Conservation (phyloP, 2,797 vertebrate species). For the Scleropages formosus region DNA sequence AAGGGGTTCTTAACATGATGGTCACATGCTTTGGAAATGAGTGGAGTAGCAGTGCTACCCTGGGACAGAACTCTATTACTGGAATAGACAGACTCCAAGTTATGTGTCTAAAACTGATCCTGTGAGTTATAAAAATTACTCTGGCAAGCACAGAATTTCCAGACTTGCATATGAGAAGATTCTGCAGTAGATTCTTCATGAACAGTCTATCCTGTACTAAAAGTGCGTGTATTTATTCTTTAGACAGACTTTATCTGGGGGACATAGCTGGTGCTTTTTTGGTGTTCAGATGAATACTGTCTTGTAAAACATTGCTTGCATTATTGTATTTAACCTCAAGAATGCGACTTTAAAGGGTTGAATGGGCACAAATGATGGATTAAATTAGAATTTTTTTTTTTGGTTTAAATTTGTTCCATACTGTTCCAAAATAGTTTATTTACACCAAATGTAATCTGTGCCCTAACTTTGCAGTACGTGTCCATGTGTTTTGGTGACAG, state of each 20-base stretch:
- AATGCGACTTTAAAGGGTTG: not conserved
- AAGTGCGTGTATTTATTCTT: not conserved
- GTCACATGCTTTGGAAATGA: too few species aligned
- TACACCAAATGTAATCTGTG: not conserved
- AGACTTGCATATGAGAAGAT: not conserved
- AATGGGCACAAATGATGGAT: not conserved
- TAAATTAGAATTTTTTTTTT: not conserved
- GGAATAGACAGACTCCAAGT: too few species aligned
- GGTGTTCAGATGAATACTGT: not conserved
- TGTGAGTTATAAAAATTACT: too few species aligned
- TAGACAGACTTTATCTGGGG: not conserved
- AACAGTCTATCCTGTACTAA: not conserved
- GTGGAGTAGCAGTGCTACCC: too few species aligned
- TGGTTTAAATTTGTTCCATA: not conserved
- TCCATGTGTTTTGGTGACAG: not conserved
- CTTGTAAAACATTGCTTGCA: not conserved
- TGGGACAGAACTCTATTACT: too few species aligned
- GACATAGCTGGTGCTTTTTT: not conserved
- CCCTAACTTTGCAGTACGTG: not conserved
- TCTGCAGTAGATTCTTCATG: not conserved
- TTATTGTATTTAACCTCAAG: constrained; percentile 7
- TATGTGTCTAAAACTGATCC: too few species aligned
- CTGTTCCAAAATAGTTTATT: not conserved
- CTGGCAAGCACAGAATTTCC: too few species aligned
- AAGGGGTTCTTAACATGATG: too few species aligned